phyloP scores from a whole-genome alignment of 2,113 vertebrate species.

The Scartelaos histophorus region DNA sequence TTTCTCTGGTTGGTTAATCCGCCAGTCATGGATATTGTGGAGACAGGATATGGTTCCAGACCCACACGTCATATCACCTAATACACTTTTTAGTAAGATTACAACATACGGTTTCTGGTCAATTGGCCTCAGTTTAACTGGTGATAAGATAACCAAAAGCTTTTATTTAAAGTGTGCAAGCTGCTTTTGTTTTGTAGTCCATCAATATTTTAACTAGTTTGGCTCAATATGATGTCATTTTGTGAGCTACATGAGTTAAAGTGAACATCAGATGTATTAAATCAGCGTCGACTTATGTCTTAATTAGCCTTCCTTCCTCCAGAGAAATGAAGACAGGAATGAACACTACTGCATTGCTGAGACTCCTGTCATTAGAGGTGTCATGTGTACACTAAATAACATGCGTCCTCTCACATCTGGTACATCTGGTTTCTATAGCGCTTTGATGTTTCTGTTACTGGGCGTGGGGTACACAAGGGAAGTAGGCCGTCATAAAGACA shows the following conservation, averaged over 20 bases:
- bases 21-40: too few relatives aligned
- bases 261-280: background rate
- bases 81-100: too few relatives aligned
- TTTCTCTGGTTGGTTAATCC: too few relatives aligned
- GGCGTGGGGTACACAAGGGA: background rate
- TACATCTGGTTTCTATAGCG: background rate
- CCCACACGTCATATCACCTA: too few relatives aligned
- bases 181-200: too few relatives aligned
- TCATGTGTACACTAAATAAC: slow-evolving; percentile 3
- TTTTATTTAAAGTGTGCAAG: too few relatives aligned
- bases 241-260: background rate
- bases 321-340: background rate
- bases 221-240: too few relatives aligned
- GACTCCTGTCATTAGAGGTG: slow-evolving; percentile 5
- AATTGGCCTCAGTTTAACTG: too few relatives aligned
- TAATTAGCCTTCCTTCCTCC: background rate
- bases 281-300: background rate
- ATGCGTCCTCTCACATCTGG: background rate
- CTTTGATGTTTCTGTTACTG: slow-evolving; percentile 3
- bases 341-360: background rate
- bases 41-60: too few relatives aligned
- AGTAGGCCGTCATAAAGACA: background rate
- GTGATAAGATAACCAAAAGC: too few relatives aligned
- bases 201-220: background rate
- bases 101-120: too few relatives aligned